Conservation (phyloP, 2,888 invertebrate genomes). For the Lasiommata megera region DNA sequence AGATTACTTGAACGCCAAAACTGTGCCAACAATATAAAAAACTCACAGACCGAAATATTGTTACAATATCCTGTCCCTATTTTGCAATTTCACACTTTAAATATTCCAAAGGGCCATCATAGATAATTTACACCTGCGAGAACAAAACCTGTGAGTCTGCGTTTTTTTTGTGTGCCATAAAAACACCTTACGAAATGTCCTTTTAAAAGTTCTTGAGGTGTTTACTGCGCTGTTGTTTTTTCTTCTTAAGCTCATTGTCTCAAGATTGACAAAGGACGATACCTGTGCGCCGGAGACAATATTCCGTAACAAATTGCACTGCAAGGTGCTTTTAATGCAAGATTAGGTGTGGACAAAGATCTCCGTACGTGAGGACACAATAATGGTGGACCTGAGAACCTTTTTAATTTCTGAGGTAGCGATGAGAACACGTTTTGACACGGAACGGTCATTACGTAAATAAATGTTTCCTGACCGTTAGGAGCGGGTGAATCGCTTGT, state of each 20-base stretch:
- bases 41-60: conserved; percentile 24
- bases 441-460: conserved; percentile 25
- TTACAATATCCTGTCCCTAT: conserved; percentile 42
- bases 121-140: conserved; percentile 59
- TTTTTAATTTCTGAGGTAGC: conserved; percentile 63
- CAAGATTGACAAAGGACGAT: conserved; percentile 49
- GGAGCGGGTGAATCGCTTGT: too few species aligned
- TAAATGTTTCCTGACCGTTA: conserved; percentile 25
- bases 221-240: conserved; percentile 48
- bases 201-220: conserved; percentile 48
- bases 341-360: conserved; percentile 48
- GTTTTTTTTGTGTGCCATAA: conserved; percentile 52
- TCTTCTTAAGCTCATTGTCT: conserved; percentile 39
- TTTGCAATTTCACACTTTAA: conserved; percentile 56
- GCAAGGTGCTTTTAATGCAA: conserved; percentile 63
- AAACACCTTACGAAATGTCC: conserved; percentile 65
- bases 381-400: conserved; percentile 47
- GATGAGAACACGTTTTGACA: conserved; percentile 57
- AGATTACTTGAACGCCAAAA: background rate
- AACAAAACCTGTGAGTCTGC: conserved; percentile 40
- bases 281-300: conserved; percentile 73
- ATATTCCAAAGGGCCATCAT: conserved; percentile 43
- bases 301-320: conserved; percentile 61
- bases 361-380: conserved; percentile 63
- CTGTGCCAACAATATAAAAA: background rate